These are phyloP conservation scores for Dendrocopos noguchii DNA, from an alignment of 2,113 vertebrate genomes.

Conservation along the genomic window DNA sequence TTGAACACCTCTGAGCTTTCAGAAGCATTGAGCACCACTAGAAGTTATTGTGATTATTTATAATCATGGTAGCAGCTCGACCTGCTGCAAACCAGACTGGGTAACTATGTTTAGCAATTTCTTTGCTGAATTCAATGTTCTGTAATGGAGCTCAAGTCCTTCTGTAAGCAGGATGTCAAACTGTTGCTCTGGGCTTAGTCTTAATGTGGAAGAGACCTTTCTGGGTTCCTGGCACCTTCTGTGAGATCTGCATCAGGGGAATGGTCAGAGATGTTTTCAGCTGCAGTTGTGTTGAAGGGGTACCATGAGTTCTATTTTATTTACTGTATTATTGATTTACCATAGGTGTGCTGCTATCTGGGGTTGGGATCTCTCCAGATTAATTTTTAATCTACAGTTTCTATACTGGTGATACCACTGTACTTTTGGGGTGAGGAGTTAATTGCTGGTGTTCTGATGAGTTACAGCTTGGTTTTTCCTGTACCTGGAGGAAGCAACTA, in stretches of 20 bases:
- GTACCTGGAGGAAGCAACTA: background rate
- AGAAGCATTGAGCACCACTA: background rate
- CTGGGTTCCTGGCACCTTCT: background rate
- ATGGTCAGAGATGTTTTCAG: background rate
- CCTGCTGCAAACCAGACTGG: background rate
- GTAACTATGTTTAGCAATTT: conserved; percentile 1
- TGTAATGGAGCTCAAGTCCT: background rate
- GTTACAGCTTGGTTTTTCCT: background rate
- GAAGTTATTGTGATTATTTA: background rate
- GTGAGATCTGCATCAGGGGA: background rate
- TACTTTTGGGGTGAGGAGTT: background rate
- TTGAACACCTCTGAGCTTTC: background rate
- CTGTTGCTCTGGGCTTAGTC: background rate
- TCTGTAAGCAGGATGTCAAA: conserved; percentile 11
- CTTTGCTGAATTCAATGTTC: conserved; percentile 1
- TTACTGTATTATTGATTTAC: background rate
- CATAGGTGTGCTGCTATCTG: background rate
- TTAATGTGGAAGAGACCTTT: background rate
- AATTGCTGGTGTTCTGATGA: background rate
- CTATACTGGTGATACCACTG: background rate
- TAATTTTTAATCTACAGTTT: background rate
- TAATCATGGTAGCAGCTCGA: background rate
- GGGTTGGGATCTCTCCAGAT: background rate
- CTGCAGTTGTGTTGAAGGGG: background rate
- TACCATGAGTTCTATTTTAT: background rate